Conservation (phyloP, 2,888 invertebrate species). For the Chrysomela aeneicollis region DNA sequence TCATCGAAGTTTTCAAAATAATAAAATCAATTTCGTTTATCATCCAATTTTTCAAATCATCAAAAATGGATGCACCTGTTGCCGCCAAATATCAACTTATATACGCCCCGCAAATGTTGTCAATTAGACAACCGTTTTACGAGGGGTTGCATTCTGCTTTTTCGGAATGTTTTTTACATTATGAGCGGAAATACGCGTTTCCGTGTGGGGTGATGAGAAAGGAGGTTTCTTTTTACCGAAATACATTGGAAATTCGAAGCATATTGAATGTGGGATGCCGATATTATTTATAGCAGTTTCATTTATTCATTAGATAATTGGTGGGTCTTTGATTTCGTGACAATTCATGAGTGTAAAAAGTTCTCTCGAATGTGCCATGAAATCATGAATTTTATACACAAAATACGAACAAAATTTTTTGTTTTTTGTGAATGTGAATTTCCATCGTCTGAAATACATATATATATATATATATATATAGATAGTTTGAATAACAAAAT, state of each 20-base stretch:
- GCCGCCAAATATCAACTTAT: conserved; percentile 27
- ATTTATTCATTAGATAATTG: too few relatives aligned
- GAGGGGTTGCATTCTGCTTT: conserved; percentile 20
- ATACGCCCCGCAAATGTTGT: conserved; percentile 28
- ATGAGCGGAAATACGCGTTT: background rate
- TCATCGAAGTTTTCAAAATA: too few relatives aligned
- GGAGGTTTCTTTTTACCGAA: background rate
- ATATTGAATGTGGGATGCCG: background rate
- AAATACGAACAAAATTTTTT: too few relatives aligned
- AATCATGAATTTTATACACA: too few relatives aligned
- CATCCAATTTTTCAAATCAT: background rate
- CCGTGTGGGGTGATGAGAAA: background rate
- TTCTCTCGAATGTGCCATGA: too few relatives aligned
- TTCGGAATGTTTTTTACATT: conserved; percentile 5
- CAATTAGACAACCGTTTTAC: conserved; percentile 21
- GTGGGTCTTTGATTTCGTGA: too few relatives aligned
- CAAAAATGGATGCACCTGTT: conserved; percentile 23
- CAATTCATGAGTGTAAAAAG: too few relatives aligned
- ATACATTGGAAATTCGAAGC: background rate
- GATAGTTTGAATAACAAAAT: too few relatives aligned
- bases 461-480: too few relatives aligned
- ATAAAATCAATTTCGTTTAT: too few relatives aligned
- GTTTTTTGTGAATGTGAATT: too few relatives aligned
- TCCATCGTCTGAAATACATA: too few relatives aligned
- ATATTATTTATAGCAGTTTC: background rate